Base-by-base conservation (phyloP, 2,888 invertebrate genomes). In the Tetheella fluctuosa region DNA sequence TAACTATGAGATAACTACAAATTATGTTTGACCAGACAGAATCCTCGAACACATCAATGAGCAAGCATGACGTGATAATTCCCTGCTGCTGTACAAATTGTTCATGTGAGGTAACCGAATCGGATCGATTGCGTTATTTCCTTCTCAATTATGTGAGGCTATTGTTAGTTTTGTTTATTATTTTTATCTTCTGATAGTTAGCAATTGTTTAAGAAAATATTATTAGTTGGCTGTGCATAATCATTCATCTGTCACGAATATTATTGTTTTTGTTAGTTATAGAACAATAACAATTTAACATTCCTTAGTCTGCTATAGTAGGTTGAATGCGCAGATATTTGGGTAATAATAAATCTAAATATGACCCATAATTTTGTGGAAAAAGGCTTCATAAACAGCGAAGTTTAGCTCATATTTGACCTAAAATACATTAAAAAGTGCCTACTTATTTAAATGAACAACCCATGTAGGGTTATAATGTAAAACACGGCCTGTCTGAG, bases 1-100 rank as follows among this genome's bases (percentile, higher is more conserved):
- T 73, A 74, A 74, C 76, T 82, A 85, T 90, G 90, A 88, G 84
- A 86, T 91, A 90, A 91, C 81, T 73, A 67, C 34, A 55, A 81
- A 75, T 81, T 74, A 71, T 80, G 66, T 68, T 69, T 73, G 77
- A 74, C 74, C 69, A 70, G 73, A 74, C 63, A 59, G 60, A 54
- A 66, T 59, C 65, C 66, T 53, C 60, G 59, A 63, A 69, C 59
- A 63, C 25, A 59, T 55, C 60, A 62, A 57, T 60, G 67, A 69
- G 62, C 61, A 58, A 55, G 61, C 61, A 42, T 61, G 59, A 61
- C 61, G 60, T 15, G 42, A 37, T 62, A 61, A 60, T 62, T 28
- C 28, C 28, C 30, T 30, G 8, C 15, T 15, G 5, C n/a, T 28
- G 25, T 28, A 17, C 17, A 53, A 53, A 17, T 2, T 48, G 25